Evolutionary conservation across 2,888 invertebrate genomes (phyloP).

Genomic region (Dioctria rufipes): DNA sequence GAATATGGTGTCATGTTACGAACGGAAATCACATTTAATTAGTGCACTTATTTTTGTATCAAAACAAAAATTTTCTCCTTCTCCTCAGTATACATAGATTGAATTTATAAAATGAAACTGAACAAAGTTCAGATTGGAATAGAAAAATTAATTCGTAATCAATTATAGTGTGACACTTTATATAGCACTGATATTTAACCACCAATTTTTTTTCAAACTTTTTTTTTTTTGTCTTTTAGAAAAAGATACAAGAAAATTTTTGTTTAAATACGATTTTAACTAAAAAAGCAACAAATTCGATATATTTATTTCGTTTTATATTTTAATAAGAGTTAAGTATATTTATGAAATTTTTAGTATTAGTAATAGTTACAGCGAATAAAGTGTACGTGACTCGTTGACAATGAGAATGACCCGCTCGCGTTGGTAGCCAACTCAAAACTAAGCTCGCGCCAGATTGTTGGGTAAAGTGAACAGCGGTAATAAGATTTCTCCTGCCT

Average conservation of each 20-base stretch:
- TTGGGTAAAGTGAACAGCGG: conserved; percentile 25
- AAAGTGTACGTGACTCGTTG: conserved; percentile 70
- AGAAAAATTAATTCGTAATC: neutral
- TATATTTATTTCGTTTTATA: neutral
- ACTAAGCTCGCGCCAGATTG: conserved; percentile 63
- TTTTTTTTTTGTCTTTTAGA: neutral
- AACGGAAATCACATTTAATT: conserved; percentile 36
- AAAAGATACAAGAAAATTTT: conserved; percentile 58
- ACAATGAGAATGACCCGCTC: conserved; percentile 72
- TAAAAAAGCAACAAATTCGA: conserved; percentile 17
- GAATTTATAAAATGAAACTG: neutral
- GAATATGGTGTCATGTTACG: neutral
- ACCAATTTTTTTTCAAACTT: neutral
- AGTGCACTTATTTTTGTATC: conserved; percentile 41
- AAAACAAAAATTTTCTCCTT: conserved; percentile 58
- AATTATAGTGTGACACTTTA: neutral
- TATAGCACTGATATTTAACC: neutral
- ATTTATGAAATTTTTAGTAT: conserved; percentile 17
- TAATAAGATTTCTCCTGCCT: conserved; percentile 34
- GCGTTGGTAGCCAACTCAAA: conserved; percentile 73
- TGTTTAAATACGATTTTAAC: conserved; percentile 39
- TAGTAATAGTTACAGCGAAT: conserved; percentile 21
- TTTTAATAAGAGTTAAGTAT: conserved; percentile 1
- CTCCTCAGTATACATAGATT: conserved; percentile 8
- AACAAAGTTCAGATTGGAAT: conserved; percentile 6